Base-by-base conservation (phyloP, 2,113 vertebrate species). In the Rhea pennata region DNA sequence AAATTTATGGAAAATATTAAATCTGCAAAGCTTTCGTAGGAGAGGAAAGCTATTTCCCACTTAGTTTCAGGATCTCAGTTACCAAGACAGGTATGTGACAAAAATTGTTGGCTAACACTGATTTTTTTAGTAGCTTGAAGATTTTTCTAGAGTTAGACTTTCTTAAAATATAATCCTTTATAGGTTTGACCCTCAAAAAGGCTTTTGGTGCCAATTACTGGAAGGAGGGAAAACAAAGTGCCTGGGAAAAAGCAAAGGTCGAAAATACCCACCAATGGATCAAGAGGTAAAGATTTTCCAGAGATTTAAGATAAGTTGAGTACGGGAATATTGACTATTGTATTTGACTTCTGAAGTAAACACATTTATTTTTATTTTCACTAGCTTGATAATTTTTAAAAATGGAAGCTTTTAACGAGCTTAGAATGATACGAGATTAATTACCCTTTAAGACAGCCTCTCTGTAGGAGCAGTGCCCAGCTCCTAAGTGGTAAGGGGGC, bases 141-240 rank as follows among this genome's bases (percentile, higher is more conserved):
- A 56, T 67, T 84, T 10, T 88, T 67, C 46, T 42, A 10, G 19
- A 53, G 39, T 3, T 7, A 77, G 24, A 15, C 46, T 84, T 88
- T 59, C 65, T 48, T 88, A 88, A 84, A 17, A 10, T 67, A 13
- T 62, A 31, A 40, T 94, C 4, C 51, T 36, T 95, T 93, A 15
- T 87, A 99, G 99, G 95, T 99, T 99, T 96, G 99, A 99, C 95
- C 99, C 99, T 94, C 99, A 99, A 96, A 99, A 99, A 97, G 99
- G 99, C 44, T 99, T 99, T 96, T 99, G 99, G 99, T 99, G 99
- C 97, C 99, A 99, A 93, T 96, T 99, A 50, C 86, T 99, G 65
- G 99, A 99, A 94, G 99, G 99, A 95, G 99, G 99, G 71, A 99
- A 98, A 97, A 99, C 99, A 61, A 99, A 99, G 98, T 99, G 99